Evolutionary conservation across 2,888 invertebrate species (phyloP), one percentile per base, ranked within the genome.

Genomic region (Drosophila tripunctata): DNA sequence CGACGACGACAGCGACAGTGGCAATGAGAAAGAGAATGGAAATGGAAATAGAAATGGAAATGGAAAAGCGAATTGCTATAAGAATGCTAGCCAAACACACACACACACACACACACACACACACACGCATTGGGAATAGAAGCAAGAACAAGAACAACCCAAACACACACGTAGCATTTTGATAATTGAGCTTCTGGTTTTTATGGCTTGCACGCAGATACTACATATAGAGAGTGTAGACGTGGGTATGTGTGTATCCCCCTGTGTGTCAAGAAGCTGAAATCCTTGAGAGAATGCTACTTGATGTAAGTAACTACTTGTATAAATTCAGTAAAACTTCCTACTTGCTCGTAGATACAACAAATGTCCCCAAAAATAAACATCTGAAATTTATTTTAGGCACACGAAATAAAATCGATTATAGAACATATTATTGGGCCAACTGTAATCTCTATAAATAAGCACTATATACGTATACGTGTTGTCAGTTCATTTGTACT

Each of bases 121-220:
- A 51, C 38, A 54, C 48, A 48, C 7, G 31, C 8, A 27, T 6
- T 14, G 40, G 36, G 36, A 14, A 22, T 12, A 51, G 17, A 14
- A 30, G 17, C 30, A 17, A 47, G 10, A 41, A 65, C 47, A 70
- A 61, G n/a, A n/a, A n/a, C n/a, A n/a, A n/a, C n/a, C n/a, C 71
- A 70, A 62, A 71, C 72, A 72, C 72, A 72, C 82, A 81, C 86
- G 83, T 71, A 70, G 70, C 83, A 79, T 85, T 81, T 84, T 85
- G 83, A 85, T 85, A 81, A 81, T 81, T 81, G 83, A 79, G 81
- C 81, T 85, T 85, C 86, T 81, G 83, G 80, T 75, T 85, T 81
- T 85, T 85, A 81, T 81, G 67, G 80, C 67, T 69, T 67, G 73
- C 83, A 79, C 76, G 67, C 73, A 79, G 83, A 73, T 85, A n/a